phyloP scores from a whole-genome alignment of 2,797 vertebrate genomes.

The Delichon dasypus region DNA sequence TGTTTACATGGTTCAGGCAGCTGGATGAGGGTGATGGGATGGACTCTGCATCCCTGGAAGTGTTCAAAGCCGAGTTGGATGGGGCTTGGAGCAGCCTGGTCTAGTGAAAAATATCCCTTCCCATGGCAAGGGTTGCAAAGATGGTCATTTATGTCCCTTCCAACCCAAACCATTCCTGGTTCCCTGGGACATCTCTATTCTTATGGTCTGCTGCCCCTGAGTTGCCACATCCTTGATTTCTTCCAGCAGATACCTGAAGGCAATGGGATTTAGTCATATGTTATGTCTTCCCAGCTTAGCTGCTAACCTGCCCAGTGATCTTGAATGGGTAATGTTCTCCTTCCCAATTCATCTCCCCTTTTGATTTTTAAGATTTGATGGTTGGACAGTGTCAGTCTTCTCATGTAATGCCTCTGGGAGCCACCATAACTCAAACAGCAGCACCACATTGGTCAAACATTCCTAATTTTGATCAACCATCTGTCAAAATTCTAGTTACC shows the following conservation, averaged over 20 bases:
- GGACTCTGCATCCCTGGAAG: neutral
- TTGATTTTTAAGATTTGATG: neutral
- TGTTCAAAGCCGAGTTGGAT: neutral
- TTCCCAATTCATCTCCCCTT: neutral
- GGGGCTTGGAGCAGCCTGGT: neutral
- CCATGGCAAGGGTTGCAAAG: neutral
- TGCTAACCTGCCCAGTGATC: neutral
- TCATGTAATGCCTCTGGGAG: neutral
- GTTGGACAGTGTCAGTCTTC: neutral
- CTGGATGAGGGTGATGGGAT: neutral
- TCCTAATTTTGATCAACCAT: neutral
- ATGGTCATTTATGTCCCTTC: neutral
- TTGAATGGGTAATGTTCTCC: neutral
- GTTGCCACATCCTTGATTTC: neutral
- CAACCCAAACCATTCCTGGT: neutral
- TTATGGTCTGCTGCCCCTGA: fast-evolving
- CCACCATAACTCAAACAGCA: neutral
- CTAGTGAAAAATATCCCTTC: neutral
- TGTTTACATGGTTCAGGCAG: neutral
- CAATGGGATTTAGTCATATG: neutral
- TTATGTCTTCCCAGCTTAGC: neutral
- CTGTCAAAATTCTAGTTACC: neutral
- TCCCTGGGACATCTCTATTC: neutral
- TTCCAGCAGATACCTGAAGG: neutral
- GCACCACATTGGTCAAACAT: neutral